phyloP scores from a whole-genome alignment of 2,797 vertebrate species.

The Garrulus glandarius region DNA sequence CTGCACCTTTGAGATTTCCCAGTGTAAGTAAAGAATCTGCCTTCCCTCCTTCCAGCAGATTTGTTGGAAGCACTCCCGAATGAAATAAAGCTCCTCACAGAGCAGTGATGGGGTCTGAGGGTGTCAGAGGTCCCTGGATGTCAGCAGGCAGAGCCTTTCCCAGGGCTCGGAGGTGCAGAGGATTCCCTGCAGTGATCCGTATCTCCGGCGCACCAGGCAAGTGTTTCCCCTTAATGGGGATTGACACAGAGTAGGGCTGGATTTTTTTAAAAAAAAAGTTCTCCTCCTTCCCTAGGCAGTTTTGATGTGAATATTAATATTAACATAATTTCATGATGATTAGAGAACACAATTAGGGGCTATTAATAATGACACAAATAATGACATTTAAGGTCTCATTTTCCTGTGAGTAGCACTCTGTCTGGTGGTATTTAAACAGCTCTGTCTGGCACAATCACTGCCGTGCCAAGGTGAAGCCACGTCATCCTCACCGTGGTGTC shows the following conservation, averaged over 20 bases:
- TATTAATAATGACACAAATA: slow-evolving; percentile 88
- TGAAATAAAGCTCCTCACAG: not conserved
- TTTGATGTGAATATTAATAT: slow-evolving; percentile 85
- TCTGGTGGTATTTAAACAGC: slow-evolving; percentile 80
- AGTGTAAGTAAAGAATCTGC: not conserved
- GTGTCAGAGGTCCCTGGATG: accelerated
- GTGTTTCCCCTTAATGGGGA: slow-evolving; percentile 59
- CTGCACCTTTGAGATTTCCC: not conserved
- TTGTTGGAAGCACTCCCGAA: accelerated
- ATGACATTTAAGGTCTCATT: slow-evolving; percentile 84
- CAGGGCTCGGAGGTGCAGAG: not conserved
- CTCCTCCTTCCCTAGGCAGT: slow-evolving; percentile 77
- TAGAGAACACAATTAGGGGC: slow-evolving; percentile 85
- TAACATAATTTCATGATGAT: slow-evolving; percentile 84
- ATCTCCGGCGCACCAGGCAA: not conserved
- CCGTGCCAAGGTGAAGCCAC: slow-evolving; percentile 3
- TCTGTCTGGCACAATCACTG: slow-evolving; percentile 73
- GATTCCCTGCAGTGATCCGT: accelerated
- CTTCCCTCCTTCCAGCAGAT: not conserved
- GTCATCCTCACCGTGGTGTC: not conserved
- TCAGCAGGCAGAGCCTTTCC: accelerated
- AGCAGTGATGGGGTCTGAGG: accelerated
- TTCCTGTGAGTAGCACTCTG: slow-evolving; percentile 80
- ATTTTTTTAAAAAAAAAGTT: slow-evolving; percentile 46
- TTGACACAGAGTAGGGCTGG: slow-evolving; percentile 69